Percentiles rank a stretch among this genome's conserved stretches.
Conservation (phyloP, 1,140 invertebrate species). For the Helicoverpa armigera region DNA sequence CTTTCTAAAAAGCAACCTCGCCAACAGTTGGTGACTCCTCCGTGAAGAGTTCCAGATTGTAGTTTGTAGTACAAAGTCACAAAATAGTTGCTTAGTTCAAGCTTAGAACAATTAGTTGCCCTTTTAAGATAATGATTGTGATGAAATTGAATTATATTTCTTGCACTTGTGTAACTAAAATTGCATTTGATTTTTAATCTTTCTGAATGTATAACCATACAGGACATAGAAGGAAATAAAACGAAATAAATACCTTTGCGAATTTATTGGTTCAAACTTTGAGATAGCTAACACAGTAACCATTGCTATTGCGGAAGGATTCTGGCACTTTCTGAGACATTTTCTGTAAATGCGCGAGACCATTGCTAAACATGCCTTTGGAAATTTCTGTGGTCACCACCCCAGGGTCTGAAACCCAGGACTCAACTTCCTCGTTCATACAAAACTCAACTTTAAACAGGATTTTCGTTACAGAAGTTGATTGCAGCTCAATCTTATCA, state of each 20-base stretch:
- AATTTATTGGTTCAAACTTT: constrained; percentile 76
- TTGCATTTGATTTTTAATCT: too few species aligned
- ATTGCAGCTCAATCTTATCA: constrained; percentile 75
- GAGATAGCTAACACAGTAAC: constrained; percentile 87
- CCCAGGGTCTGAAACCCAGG: constrained; percentile 82
- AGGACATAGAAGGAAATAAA: constrained; percentile 42
- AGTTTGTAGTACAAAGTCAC: too few species aligned
- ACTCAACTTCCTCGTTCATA: constrained; percentile 78
- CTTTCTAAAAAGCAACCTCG: too few species aligned
- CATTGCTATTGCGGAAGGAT: constrained; percentile 84
- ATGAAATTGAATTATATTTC: too few species aligned
- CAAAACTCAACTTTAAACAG: constrained; percentile 82
- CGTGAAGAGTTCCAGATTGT: too few species aligned
- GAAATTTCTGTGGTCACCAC: constrained; percentile 85
- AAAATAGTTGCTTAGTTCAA: too few species aligned
- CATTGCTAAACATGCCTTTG: constrained; percentile 85
- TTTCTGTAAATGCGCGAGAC: constrained; percentile 85
- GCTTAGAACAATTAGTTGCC: too few species aligned
- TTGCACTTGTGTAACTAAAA: too few species aligned
- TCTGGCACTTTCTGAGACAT: constrained; percentile 86
- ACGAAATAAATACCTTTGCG: constrained; percentile 46
- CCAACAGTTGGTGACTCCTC: too few species aligned
- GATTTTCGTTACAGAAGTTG: constrained; percentile 81
- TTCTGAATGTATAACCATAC: too few species aligned
- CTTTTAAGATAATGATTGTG: too few species aligned